phyloP scores from a whole-genome alignment of 2,888 invertebrate species.

The Amphipoea lucens region DNA sequence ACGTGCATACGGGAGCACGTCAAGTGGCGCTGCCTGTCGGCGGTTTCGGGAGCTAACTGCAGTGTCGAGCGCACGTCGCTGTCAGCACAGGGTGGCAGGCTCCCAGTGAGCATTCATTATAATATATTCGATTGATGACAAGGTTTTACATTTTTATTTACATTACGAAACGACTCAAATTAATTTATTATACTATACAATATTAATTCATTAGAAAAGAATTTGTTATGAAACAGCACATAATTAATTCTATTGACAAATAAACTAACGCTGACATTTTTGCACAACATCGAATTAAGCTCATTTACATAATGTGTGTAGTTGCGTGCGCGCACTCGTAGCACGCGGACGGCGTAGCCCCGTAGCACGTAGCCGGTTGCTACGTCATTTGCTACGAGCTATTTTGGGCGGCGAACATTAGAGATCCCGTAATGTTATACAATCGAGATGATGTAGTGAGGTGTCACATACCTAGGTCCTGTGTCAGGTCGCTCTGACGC shows the following conservation, averaged over 20 bases:
- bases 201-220: constrained; percentile 13
- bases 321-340: constrained; percentile 31
- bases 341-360: constrained; percentile 4
- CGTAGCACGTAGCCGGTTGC: constrained; percentile 27
- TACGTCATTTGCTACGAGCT: constrained; percentile 30
- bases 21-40: not conserved
- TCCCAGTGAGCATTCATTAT: not conserved
- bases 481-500: not conserved
- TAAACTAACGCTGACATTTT: constrained; percentile 24
- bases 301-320: constrained; percentile 44
- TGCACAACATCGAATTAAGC: constrained; percentile 26
- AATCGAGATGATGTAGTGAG: not conserved
- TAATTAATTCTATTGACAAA: constrained; percentile 50
- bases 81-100: not conserved
- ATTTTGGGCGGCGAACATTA: not conserved
- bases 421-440: not conserved
- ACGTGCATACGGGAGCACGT: constrained; percentile 6
- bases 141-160: constrained; percentile 20
- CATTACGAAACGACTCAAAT: constrained; percentile 26
- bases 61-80: not conserved
- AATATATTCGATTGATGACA: constrained; percentile 11
- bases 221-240: constrained; percentile 35
- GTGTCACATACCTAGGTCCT: constrained; percentile 37
- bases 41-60: not conserved
- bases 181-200: constrained; percentile 27